These are phyloP conservation scores for Polymixis flavicincta DNA, from an alignment of 2,888 invertebrate species.

Conservation along the genomic window DNA sequence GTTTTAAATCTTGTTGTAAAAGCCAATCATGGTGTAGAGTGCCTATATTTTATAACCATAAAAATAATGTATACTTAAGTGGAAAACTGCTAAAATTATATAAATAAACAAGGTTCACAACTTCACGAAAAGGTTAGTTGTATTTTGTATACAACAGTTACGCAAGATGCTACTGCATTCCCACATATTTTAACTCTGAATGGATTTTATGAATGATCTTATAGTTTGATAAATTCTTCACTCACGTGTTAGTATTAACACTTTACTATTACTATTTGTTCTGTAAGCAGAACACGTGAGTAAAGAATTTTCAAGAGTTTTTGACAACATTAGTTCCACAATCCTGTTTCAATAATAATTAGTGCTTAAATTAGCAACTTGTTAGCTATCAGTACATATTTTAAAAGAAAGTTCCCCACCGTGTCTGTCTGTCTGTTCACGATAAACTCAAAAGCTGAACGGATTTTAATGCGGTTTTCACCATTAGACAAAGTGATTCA, in stretches of 20 bases:
- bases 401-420: too few relatives aligned
- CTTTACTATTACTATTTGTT: too few relatives aligned
- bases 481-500: too few relatives aligned
- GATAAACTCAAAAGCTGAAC: too few relatives aligned
- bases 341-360: not conserved
- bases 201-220: conserved; percentile 30
- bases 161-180: conserved; percentile 48
- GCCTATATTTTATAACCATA: not conserved
- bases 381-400: too few relatives aligned
- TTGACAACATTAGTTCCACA: not conserved
- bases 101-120: conserved; percentile 3
- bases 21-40: not conserved
- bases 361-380: not conserved
- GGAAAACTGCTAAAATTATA: conserved; percentile 26
- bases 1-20: not conserved
- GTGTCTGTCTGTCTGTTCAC: too few relatives aligned
- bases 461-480: too few relatives aligned
- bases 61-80: conserved; percentile 4
- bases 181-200: conserved; percentile 36
- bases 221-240: conserved; percentile 1
- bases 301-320: too few relatives aligned
- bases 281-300: too few relatives aligned
- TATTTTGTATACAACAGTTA: conserved; percentile 35
- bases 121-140: conserved; percentile 46
- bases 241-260: too few relatives aligned